Evolutionary conservation across 2,797 vertebrate genomes (phyloP).

Genomic region (Neomorphus geoffroyi): DNA sequence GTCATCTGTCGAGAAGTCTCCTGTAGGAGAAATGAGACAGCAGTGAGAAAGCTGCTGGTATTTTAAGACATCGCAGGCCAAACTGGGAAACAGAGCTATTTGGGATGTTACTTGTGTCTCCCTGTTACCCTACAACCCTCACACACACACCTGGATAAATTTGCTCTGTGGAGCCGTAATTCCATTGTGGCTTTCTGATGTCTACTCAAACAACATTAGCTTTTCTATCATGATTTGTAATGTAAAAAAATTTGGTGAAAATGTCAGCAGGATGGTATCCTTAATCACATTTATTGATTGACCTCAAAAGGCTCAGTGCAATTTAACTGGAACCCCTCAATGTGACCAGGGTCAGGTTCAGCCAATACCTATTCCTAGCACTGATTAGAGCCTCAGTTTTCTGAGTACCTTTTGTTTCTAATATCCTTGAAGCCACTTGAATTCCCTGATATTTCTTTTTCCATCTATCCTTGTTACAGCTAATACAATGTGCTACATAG

Average conservation of each 20-base stretch:
- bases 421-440: neutral
- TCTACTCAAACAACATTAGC: constrained; percentile 52
- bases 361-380: neutral
- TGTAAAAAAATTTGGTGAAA: constrained; percentile 34
- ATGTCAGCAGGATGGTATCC: constrained; percentile 55
- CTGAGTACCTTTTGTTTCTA: neutral
- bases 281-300: constrained; percentile 51
- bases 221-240: constrained; percentile 43
- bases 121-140: neutral
- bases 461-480: neutral
- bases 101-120: neutral
- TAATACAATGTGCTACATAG: neutral
- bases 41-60: neutral
- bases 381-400: neutral
- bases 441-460: neutral
- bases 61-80: neutral
- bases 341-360: neutral
- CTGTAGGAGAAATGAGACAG: neutral
- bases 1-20: neutral
- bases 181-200: constrained; percentile 50
- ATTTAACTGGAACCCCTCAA: constrained; percentile 12
- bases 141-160: neutral
- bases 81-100: neutral
- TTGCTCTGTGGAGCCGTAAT: neutral
- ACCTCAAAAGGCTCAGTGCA: neutral